Evolutionary conservation across 2,888 invertebrate species (phyloP).

Genomic region (Caradrina clavipalpis): DNA sequence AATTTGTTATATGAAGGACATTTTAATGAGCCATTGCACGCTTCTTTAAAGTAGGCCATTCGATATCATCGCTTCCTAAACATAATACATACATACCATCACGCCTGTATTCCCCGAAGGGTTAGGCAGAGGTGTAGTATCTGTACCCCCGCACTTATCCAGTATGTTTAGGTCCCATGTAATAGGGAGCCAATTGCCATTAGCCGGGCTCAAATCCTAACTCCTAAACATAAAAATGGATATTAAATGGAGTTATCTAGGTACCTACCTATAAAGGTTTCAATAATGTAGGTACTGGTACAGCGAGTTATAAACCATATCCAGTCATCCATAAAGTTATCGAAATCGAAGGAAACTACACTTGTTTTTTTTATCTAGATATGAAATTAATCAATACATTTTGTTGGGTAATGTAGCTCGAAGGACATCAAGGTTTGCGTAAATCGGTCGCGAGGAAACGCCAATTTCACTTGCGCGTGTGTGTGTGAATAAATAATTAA

Average conservation of each 20-base stretch:
- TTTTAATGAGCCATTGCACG: not conserved
- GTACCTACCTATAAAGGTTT: not conserved
- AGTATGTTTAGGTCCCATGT: too few species aligned
- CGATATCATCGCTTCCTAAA: not conserved
- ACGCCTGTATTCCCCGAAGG: too few species aligned
- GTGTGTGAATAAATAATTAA: conserved; percentile 59
- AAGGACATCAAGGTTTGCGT: conserved; percentile 74
- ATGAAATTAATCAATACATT: conserved; percentile 53
- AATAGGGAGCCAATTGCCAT: too few species aligned
- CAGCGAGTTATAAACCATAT: conserved; percentile 14
- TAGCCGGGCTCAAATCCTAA: too few species aligned
- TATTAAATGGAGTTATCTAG: too few species aligned
- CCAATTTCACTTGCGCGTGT: conserved; percentile 72
- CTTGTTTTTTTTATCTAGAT: conserved; percentile 45
- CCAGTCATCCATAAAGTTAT: conserved; percentile 44
- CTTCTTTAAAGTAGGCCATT: not conserved
- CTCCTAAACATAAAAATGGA: not conserved
- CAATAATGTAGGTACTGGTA: not conserved
- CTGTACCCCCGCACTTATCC: too few species aligned
- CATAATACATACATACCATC: too few species aligned
- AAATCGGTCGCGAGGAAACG: conserved; percentile 74
- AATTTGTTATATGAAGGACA: not conserved
- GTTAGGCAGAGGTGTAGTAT: too few species aligned
- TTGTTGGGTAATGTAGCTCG: conserved; percentile 66
- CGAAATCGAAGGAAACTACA: conserved; percentile 57